phyloP scores from a whole-genome alignment of 2,113 vertebrate species.

The Rhinopomastus cyanomelas region DNA sequence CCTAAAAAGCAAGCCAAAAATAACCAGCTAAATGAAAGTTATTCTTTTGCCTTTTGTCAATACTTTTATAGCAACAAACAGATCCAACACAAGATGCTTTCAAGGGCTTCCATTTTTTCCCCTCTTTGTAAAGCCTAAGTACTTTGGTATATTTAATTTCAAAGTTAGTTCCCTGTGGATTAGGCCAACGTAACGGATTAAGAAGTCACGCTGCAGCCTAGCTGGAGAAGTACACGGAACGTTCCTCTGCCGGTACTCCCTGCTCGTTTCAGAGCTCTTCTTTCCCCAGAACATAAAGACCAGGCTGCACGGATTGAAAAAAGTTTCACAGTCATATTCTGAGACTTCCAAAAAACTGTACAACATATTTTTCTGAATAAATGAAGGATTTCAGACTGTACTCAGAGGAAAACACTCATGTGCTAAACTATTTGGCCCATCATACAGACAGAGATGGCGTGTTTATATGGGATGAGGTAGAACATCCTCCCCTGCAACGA shows the following conservation, averaged over 20 bases:
- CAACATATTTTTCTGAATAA: not conserved
- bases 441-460: not conserved
- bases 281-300: not conserved
- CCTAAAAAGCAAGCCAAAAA: conserved; percentile 45
- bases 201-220: not conserved
- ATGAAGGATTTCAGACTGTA: not conserved
- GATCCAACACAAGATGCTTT: conserved; percentile 49
- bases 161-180: conserved; percentile 46
- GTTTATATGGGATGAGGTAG: not conserved
- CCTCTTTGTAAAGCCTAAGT: conserved; percentile 40
- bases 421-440: not conserved
- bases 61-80: conserved; percentile 55
- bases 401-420: not conserved
- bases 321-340: not conserved
- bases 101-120: not conserved
- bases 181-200: not conserved
- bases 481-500: not conserved
- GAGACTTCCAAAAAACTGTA: not conserved
- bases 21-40: conserved; percentile 55
- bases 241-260: not conserved
- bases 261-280: not conserved
- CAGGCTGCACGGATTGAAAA: no score
- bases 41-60: conserved; percentile 60
- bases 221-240: conserved; percentile 11
- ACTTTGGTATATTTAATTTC: conserved; percentile 50